phyloP scores from a whole-genome alignment of 1,140 invertebrate species.

The Schlechtendalia chinensis region DNA sequence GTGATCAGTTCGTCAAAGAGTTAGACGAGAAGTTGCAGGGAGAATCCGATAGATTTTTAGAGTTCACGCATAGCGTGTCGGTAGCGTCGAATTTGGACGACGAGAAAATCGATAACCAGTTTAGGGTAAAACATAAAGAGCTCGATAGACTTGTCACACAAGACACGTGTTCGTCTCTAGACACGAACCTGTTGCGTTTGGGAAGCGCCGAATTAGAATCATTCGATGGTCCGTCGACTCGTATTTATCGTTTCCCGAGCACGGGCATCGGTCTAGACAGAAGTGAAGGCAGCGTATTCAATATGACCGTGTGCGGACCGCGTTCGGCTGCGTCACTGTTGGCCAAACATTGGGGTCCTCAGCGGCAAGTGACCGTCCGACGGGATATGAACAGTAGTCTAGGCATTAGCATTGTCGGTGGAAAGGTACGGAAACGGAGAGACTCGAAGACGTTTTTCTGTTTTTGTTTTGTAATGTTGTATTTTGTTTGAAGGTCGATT shows the following conservation, averaged over 20 bases:
- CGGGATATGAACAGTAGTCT: slow-evolving; percentile 73
- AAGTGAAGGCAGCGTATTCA: slow-evolving; percentile 44
- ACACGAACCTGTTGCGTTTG: slow-evolving; percentile 26
- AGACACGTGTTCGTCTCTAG: background rate
- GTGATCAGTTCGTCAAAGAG: background rate
- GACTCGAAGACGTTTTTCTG: background rate
- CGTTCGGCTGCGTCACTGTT: slow-evolving; percentile 57
- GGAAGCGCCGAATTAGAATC: slow-evolving; percentile 45
- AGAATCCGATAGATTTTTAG: slow-evolving; percentile 6
- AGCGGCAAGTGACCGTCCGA: slow-evolving; percentile 71
- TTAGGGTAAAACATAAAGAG: slow-evolving; percentile 5
- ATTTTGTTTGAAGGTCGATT: slow-evolving; percentile 60
- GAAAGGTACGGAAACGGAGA: slow-evolving; percentile 67
- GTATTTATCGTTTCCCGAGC: slow-evolving; percentile 51
- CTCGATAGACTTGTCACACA: background rate
- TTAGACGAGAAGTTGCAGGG: slow-evolving; percentile 22
- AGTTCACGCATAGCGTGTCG: slow-evolving; percentile 19
- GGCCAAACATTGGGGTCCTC: slow-evolving; percentile 85
- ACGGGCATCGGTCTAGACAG: slow-evolving; percentile 51
- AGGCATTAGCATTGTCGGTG: slow-evolving; percentile 96
- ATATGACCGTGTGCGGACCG: slow-evolving; percentile 32
- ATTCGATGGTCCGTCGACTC: slow-evolving; percentile 38
- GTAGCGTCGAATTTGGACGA: slow-evolving; percentile 6
- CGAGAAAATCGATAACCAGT: background rate
- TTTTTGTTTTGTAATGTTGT: background rate